Evolutionary conservation across 2,113 vertebrate genomes (phyloP).

Genomic region (Cyprinodon tularosa): DNA sequence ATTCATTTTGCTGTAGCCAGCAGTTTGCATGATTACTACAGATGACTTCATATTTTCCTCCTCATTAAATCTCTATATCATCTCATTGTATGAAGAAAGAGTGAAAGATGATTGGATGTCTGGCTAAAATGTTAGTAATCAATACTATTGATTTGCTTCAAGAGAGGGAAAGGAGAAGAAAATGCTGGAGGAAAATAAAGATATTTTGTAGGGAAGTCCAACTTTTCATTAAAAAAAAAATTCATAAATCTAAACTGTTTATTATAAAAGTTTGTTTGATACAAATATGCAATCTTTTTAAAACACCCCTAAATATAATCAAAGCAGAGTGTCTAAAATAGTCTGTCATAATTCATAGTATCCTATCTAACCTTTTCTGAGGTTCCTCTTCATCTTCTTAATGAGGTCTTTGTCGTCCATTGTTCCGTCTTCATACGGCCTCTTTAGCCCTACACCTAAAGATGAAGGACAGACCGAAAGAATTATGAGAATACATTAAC

Average conservation of each 20-base stretch:
- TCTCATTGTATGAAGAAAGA: slow-evolving; percentile 53
- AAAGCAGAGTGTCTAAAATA: neutral
- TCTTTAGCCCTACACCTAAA: slow-evolving; percentile 87
- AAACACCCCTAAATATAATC: neutral
- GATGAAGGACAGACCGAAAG: neutral
- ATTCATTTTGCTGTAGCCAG: slow-evolving; percentile 8
- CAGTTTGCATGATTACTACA: slow-evolving; percentile 49
- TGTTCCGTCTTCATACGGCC: slow-evolving; percentile 92
- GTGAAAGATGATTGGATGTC: slow-evolving; percentile 49
- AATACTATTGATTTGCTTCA: slow-evolving; percentile 70
- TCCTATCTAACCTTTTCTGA: slow-evolving; percentile 88
- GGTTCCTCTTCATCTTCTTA: slow-evolving; percentile 98
- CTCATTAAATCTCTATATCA: slow-evolving; percentile 44
- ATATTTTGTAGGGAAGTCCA: slow-evolving; percentile 10
- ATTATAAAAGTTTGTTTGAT: neutral
- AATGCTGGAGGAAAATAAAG: slow-evolving; percentile 10
- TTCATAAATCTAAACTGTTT: neutral
- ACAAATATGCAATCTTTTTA: neutral
- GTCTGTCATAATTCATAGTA: neutral
- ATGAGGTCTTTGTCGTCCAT: slow-evolving; percentile 98
- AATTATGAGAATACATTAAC: slow-evolving; percentile 13
- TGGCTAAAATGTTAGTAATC: slow-evolving; percentile 70
- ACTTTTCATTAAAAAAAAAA: neutral
- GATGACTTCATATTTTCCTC: slow-evolving; percentile 25
- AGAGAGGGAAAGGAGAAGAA: slow-evolving; percentile 16